These are phyloP conservation scores for Aplysia californica DNA, from an alignment of 1,140 invertebrate species.

Conservation along the genomic window DNA sequence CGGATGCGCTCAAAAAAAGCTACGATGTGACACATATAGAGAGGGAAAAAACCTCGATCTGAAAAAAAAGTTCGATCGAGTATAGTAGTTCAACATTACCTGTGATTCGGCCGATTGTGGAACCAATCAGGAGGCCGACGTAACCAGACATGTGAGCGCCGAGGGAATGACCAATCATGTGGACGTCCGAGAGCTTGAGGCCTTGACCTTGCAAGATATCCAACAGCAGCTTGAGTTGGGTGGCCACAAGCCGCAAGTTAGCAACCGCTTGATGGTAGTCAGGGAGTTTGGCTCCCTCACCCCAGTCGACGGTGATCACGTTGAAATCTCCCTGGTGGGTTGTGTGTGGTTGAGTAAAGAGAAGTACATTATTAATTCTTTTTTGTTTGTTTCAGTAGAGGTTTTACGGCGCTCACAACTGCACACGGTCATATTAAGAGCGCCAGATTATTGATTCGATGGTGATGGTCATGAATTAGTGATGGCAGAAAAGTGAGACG, in stretches of 20 bases:
- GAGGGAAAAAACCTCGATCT: too few relatives aligned
- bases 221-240: conserved; percentile 29
- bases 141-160: conserved; percentile 62
- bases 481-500: too few relatives aligned
- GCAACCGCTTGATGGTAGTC: conserved; percentile 69
- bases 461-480: too few relatives aligned
- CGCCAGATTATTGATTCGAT: conserved; percentile 22
- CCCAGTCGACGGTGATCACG: conserved; percentile 43
- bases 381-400: too few relatives aligned
- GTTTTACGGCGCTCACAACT: too few relatives aligned
- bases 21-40: too few relatives aligned
- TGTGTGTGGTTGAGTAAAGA: neutral
- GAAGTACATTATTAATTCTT: neutral
- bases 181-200: conserved; percentile 38
- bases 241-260: conserved; percentile 42
- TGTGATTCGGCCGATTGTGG: conserved; percentile 78
- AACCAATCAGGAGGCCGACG: conserved; percentile 38
- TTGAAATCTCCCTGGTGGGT: conserved; percentile 74
- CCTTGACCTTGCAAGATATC: conserved; percentile 25
- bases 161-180: conserved; percentile 61
- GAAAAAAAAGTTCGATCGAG: too few relatives aligned
- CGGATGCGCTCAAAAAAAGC: too few relatives aligned
- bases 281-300: conserved; percentile 31
- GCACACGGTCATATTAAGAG: too few relatives aligned
- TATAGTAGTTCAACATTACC: too few relatives aligned